Evolutionary conservation across 2,888 invertebrate genomes (phyloP).

Genomic region (Ophion obscuratus): DNA sequence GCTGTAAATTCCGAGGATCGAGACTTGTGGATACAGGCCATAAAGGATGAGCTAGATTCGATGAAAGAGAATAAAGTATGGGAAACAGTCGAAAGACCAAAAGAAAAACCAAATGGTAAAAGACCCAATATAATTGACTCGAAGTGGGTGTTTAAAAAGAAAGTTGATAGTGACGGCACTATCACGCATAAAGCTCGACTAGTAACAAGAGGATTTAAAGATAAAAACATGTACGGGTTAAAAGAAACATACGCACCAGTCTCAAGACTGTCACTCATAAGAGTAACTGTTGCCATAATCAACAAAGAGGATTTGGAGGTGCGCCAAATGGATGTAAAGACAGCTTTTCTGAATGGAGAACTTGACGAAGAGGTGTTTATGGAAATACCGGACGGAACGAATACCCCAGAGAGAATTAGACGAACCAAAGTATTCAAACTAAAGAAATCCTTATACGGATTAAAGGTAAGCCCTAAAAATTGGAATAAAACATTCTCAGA

Average conservation of each 20-base stretch:
- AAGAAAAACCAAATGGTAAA: conserved; percentile 25
- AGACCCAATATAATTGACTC: conserved; percentile 43
- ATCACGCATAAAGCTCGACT: conserved; percentile 56
- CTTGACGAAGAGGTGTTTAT: conserved; percentile 53
- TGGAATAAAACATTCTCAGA: conserved; percentile 62
- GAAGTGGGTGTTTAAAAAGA: conserved; percentile 57
- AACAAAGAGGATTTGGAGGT: conserved; percentile 51
- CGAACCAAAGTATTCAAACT: conserved; percentile 46
- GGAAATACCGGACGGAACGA: conserved; percentile 55
- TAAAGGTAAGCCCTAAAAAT: conserved; percentile 58
- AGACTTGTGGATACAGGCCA: conserved; percentile 57
- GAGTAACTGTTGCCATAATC: conserved; percentile 56
- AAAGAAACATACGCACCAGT: conserved; percentile 67
- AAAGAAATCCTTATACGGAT: conserved; percentile 53
- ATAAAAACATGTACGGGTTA: conserved; percentile 57
- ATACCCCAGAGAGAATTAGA: conserved; percentile 8
- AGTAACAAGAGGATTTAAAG: conserved; percentile 61
- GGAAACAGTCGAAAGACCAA: conserved; percentile 54
- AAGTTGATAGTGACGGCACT: neutral
- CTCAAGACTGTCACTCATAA: conserved; percentile 60
- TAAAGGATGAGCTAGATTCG: conserved; percentile 65
- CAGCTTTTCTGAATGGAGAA: conserved; percentile 53
- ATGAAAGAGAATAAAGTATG: conserved; percentile 67
- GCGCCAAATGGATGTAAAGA: conserved; percentile 58
- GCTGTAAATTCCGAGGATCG: conserved; percentile 56